These are phyloP conservation scores for Scleropages formosus DNA, from an alignment of 2,797 vertebrate species.

Conservation along the genomic window DNA sequence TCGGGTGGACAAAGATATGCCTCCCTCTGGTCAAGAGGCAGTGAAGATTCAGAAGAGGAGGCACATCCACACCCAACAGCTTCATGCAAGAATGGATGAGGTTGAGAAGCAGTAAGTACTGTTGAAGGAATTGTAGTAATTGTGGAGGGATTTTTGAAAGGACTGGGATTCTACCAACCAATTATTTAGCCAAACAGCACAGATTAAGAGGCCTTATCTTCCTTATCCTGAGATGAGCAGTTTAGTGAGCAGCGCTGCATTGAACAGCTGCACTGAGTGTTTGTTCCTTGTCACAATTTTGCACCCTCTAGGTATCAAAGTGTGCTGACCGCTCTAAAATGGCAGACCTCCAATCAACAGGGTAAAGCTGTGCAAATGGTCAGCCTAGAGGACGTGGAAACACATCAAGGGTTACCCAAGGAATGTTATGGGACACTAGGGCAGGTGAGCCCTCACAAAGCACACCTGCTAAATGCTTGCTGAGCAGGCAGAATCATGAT, in stretches of 20 bases:
- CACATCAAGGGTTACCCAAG: constrained; percentile 33
- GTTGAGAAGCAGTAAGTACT: constrained; percentile 66
- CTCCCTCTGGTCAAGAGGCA: constrained; percentile 42
- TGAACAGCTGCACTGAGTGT: neutral
- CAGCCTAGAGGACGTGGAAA: constrained; percentile 60
- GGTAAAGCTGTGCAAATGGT: constrained; percentile 61
- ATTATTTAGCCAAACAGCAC: too few relatives aligned
- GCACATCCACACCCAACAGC: constrained; percentile 21
- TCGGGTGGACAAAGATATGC: constrained; percentile 51
- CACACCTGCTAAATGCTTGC: neutral
- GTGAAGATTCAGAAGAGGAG: neutral
- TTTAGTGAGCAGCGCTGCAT: neutral
- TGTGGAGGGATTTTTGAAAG: too few relatives aligned
- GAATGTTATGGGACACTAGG: neutral
- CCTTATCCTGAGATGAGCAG: too few relatives aligned
- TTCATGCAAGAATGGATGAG: constrained; percentile 44
- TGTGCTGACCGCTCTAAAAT: constrained; percentile 45
- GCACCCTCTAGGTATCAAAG: constrained; percentile 46
- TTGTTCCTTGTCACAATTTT: neutral
- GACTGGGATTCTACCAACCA: too few relatives aligned
- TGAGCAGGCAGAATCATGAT: too few relatives aligned
- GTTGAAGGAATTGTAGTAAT: neutral
- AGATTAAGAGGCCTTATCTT: too few relatives aligned
- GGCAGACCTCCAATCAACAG: constrained; percentile 46
- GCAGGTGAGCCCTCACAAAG: constrained; percentile 14